A percentile compares a stretch with the other conserved stretches of the same genome.
phyloP scores from a whole-genome alignment of 2,113 vertebrate species.

The Vombatus ursinus region DNA sequence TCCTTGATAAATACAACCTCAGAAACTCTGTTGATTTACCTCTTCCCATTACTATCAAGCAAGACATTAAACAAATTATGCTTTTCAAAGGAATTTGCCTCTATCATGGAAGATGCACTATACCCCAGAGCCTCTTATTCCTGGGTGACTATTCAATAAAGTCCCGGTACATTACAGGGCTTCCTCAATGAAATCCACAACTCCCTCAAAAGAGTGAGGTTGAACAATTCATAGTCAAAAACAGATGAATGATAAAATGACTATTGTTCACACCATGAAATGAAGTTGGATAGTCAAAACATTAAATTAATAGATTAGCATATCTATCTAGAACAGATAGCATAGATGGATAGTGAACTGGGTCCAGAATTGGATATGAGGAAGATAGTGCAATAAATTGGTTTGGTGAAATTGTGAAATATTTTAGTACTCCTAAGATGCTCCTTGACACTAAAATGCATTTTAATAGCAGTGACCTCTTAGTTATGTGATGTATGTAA shows the following conservation, averaged over 20 bases:
- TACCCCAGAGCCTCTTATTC: too few relatives aligned
- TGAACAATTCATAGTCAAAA: background rate
- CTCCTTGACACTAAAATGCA: background rate
- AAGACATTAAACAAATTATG: background rate
- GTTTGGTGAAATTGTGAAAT: background rate
- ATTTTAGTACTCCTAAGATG: background rate
- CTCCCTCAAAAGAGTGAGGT: background rate
- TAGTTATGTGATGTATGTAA: too few relatives aligned
- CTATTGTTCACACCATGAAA: too few relatives aligned
- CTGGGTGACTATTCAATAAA: background rate
- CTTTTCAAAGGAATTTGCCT: background rate
- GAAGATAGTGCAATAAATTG: background rate
- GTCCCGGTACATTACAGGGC: background rate
- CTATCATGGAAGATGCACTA: background rate
- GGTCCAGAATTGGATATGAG: background rate
- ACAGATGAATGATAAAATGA: background rate
- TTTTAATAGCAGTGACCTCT: background rate
- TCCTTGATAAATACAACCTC: background rate
- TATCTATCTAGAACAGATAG: background rate
- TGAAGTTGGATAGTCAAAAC: background rate
- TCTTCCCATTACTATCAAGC: background rate
- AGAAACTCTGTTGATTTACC: background rate
- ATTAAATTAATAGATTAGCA: background rate
- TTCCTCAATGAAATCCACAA: background rate
- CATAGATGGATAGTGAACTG: background rate